Conservation (phyloP, 2,888 invertebrate genomes). For the Corythucha ciliata region DNA sequence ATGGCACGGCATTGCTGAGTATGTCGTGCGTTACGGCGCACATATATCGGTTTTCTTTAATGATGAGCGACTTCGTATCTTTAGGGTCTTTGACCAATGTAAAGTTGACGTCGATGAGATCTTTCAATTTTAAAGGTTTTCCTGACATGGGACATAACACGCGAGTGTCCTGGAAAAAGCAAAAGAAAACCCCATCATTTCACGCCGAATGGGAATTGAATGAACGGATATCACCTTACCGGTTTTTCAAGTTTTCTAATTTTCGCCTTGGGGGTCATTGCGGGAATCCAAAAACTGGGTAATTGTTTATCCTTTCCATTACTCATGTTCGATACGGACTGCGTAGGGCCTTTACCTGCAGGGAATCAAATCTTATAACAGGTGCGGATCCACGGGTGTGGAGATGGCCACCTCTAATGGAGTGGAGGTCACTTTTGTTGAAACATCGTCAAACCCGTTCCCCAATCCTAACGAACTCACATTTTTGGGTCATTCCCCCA, state of each 20-base stretch:
- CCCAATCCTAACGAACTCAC: no score
- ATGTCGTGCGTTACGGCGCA: constrained; percentile 96
- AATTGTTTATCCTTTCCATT: constrained; percentile 68
- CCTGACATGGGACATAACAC: constrained; percentile 78
- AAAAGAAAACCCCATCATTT: background rate
- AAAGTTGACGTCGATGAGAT: constrained; percentile 87
- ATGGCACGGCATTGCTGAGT: constrained; percentile 86
- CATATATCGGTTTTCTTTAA: constrained; percentile 88
- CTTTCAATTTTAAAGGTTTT: constrained; percentile 78
- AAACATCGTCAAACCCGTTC: no score
- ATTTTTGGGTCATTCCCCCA: no score
- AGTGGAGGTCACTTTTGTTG: no score
- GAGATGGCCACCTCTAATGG: no score
- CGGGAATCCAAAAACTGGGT: constrained; percentile 96
- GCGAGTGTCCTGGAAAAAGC: constrained; percentile 49
- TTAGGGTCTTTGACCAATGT: constrained; percentile 80
- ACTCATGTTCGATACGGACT: constrained; percentile 68
- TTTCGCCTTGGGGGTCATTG: constrained; percentile 79
- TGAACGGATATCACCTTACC: constrained; percentile 47
- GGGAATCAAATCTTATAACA: no score
- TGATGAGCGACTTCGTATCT: constrained; percentile 74
- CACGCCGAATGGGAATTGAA: background rate
- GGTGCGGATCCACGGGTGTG: no score
- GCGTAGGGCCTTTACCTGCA: constrained; percentile 28
- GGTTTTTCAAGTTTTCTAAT: constrained; percentile 63